Conservation (phyloP, 2,888 invertebrate species). For the Philhelius pedissequus region DNA sequence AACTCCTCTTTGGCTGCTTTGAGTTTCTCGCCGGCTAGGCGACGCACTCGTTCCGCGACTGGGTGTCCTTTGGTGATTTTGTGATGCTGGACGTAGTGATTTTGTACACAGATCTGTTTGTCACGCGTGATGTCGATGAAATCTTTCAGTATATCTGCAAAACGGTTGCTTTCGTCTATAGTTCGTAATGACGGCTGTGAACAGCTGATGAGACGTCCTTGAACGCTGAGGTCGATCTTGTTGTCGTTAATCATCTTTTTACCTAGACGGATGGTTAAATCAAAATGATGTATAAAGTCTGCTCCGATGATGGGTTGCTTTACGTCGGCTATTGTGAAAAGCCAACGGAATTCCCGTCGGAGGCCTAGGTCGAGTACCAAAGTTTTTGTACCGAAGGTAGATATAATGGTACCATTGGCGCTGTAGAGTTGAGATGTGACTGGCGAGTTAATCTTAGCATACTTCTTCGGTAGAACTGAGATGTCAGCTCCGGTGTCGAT, state of each 20-base stretch:
- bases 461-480: neutral
- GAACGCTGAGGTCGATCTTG: neutral
- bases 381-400: slow-evolving; percentile 17
- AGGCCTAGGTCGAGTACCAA: neutral
- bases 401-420: slow-evolving; percentile 21
- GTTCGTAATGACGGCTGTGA: neutral
- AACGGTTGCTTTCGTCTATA: slow-evolving; percentile 31
- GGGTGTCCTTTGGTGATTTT: too few relatives aligned
- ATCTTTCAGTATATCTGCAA: too few relatives aligned
- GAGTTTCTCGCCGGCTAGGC: too few relatives aligned
- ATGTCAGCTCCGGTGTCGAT: slow-evolving; percentile 30
- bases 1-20: too few relatives aligned
- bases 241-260: slow-evolving; percentile 6
- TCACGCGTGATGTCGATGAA: too few relatives aligned
- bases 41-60: too few relatives aligned
- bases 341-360: slow-evolving; percentile 8
- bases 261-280: slow-evolving; percentile 11
- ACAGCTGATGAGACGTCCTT: neutral
- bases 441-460: neutral
- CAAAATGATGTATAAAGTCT: slow-evolving; percentile 22
- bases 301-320: slow-evolving; percentile 31
- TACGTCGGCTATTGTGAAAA: slow-evolving; percentile 26
- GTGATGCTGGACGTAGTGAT: too few relatives aligned
- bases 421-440: neutral
- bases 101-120: too few relatives aligned